A percentile compares a stretch with the other conserved stretches of the same genome.
These are phyloP conservation scores for Parapristionchus giblindavisi DNA, from an alignment of 2,888 invertebrate genomes.

Conservation along the genomic window DNA sequence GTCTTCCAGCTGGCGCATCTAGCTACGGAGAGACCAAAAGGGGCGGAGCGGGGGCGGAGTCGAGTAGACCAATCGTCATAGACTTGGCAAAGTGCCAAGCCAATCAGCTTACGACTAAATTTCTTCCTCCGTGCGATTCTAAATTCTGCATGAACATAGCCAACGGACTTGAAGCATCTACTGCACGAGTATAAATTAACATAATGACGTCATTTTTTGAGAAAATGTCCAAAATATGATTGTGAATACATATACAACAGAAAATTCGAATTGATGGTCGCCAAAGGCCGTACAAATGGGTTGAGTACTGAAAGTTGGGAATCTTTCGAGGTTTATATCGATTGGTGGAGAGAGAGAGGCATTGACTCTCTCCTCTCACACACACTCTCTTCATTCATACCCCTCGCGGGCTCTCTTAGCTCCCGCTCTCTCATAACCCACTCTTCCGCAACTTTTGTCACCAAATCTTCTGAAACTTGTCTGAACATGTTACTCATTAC, in stretches of 20 bases:
- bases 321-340: slow-evolving; percentile 32
- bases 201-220: slow-evolving; percentile 14
- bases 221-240: neutral
- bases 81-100: slow-evolving; percentile 30
- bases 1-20: slow-evolving; percentile 10
- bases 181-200: neutral
- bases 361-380: neutral
- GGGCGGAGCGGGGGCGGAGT: slow-evolving; percentile 10
- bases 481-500: slow-evolving; percentile 7
- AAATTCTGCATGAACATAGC: neutral
- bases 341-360: slow-evolving; percentile 16
- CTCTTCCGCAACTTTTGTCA: neutral
- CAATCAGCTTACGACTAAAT: slow-evolving; percentile 36
- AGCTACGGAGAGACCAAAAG: neutral
- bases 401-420: neutral
- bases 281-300: neutral
- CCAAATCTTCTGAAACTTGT: neutral
- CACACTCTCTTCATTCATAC: neutral
- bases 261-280: neutral
- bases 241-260: neutral
- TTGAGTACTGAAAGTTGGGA: neutral
- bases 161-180: neutral
- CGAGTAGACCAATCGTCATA: neutral
- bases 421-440: neutral
- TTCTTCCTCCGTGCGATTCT: slow-evolving; percentile 7